Conservation (phyloP, 2,797 vertebrate genomes). For the Tangara arthus region DNA sequence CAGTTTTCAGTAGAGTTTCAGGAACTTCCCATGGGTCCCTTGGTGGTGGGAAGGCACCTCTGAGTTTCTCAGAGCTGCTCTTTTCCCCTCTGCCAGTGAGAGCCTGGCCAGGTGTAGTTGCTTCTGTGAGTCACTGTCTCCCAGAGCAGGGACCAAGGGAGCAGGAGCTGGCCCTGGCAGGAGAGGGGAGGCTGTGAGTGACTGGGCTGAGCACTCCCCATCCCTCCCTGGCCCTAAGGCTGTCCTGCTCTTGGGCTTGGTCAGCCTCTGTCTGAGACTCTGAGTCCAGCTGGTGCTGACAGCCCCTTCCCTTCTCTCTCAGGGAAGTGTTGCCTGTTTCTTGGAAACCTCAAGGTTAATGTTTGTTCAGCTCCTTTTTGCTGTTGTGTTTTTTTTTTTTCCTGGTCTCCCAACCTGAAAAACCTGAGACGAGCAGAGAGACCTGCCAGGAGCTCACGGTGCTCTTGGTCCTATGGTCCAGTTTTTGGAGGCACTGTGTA, state of each 20-base stretch:
- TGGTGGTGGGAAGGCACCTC: background rate
- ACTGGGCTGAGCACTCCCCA: accelerated
- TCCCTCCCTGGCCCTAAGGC: background rate
- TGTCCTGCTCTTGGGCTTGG: background rate
- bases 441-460: accelerated
- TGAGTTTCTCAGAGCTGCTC: background rate
- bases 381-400: background rate
- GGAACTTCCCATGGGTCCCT: accelerated
- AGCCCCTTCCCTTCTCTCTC: too few species aligned
- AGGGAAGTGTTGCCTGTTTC: background rate
- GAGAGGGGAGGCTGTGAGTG: background rate
- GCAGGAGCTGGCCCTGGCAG: background rate
- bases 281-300: background rate
- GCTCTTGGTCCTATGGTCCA: background rate
- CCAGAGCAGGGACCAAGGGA: background rate
- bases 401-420: accelerated
- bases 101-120: background rate
- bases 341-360: background rate
- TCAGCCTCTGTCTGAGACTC: background rate
- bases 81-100: background rate
- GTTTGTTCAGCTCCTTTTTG: background rate
- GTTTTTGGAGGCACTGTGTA: accelerated
- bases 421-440: background rate
- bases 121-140: background rate
- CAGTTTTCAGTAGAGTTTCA: background rate